A percentile compares a stretch with the other conserved stretches of the same genome.
Conservation (phyloP, 2,888 invertebrate genomes). For the Volucella zonaria region DNA sequence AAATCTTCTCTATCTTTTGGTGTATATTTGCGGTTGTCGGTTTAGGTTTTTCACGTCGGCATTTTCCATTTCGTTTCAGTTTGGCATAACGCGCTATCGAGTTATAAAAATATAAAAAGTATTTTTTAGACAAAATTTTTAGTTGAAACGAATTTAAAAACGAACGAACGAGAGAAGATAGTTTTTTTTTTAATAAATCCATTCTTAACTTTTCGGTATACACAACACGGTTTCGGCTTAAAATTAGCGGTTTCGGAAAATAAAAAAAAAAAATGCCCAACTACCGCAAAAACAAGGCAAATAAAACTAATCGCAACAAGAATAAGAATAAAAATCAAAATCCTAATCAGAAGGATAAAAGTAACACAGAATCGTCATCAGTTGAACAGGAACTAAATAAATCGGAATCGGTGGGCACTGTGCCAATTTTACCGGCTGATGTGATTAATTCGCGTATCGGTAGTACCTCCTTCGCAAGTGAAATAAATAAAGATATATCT, state of each 20-base stretch:
- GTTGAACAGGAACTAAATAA: conserved; percentile 55
- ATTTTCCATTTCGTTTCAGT: conserved; percentile 62
- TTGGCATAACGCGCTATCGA: conserved; percentile 69
- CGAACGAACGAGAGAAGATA: conserved; percentile 62
- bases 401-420: conserved; percentile 48
- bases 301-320: conserved; percentile 78
- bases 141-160: conserved; percentile 22
- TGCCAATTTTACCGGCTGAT: conserved; percentile 68
- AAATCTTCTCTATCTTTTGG: conserved; percentile 54
- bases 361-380: conserved; percentile 56
- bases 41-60: conserved; percentile 53
- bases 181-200: conserved; percentile 1
- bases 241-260: neutral
- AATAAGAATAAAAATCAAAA: conserved; percentile 78
- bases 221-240: conserved; percentile 45
- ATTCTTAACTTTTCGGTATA: conserved; percentile 14
- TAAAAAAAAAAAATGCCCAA: conserved; percentile 78
- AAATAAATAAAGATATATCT: conserved; percentile 41
- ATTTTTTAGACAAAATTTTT: conserved; percentile 21
- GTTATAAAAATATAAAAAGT: conserved; percentile 46
- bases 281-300: conserved; percentile 77
- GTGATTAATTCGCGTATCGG: conserved; percentile 26
- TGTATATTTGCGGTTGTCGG: conserved; percentile 44
- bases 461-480: conserved; percentile 40
- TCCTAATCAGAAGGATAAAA: conserved; percentile 65